Evolutionary conservation across 2,888 invertebrate genomes (phyloP).

Genomic region (Drosophila basisetae): DNA sequence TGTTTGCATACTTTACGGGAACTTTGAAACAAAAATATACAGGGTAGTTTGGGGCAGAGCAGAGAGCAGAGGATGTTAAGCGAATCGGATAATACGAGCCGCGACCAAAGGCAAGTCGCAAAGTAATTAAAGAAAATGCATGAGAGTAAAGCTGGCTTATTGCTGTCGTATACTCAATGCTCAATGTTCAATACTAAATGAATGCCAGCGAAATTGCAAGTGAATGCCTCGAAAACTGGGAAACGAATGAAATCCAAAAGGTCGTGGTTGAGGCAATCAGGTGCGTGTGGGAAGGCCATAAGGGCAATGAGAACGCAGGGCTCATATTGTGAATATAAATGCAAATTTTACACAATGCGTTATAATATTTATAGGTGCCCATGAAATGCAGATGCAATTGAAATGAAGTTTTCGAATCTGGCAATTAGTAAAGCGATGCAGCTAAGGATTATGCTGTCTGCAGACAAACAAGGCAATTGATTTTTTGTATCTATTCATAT

Average conservation of each 20-base stretch:
- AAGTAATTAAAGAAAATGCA: slow-evolving; percentile 42
- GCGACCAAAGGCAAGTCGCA: slow-evolving; percentile 11
- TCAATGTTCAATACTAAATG: not conserved
- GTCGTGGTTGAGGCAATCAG: not conserved
- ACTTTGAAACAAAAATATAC: not conserved
- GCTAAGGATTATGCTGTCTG: not conserved
- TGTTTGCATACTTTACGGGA: not conserved
- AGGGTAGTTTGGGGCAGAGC: not conserved
- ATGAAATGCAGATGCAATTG: not conserved
- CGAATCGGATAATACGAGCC: slow-evolving; percentile 21
- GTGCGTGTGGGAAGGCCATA: not conserved
- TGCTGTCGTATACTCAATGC: not conserved
- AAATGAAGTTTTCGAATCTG: not conserved
- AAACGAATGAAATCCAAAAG: not conserved
- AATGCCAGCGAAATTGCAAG: not conserved
- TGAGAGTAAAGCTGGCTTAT: not conserved
- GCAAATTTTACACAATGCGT: not conserved
- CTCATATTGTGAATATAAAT: not conserved
- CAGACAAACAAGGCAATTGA: not conserved
- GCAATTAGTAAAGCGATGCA: not conserved
- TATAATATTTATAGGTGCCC: not conserved
- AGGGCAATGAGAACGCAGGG: not conserved
- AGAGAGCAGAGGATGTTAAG: slow-evolving; percentile 5
- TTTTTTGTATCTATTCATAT: not conserved
- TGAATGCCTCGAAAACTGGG: not conserved